Percentiles rank a stretch among this genome's conserved stretches.
phyloP scores from a whole-genome alignment of 1,140 invertebrate species.

The Zaprionus davidi region DNA sequence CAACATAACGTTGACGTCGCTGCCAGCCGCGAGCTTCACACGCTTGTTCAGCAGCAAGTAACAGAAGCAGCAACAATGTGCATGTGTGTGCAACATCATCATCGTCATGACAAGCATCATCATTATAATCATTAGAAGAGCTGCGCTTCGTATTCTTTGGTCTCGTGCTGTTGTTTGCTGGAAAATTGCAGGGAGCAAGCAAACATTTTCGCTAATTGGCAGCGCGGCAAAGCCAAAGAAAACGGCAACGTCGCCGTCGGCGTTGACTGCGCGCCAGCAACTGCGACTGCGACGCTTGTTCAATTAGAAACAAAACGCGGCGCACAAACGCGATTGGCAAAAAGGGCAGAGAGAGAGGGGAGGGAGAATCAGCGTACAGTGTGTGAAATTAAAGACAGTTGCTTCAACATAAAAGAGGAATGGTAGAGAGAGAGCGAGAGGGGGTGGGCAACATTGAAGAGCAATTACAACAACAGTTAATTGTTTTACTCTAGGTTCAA shows the following conservation, averaged over 20 bases:
- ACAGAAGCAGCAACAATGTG: not conserved
- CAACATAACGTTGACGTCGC: conserved; percentile 31
- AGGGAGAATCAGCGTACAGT: conserved; percentile 28
- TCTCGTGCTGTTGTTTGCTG: conserved; percentile 19
- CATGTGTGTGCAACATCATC: not conserved
- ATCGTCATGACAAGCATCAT: not conserved
- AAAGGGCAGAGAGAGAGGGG: not conserved
- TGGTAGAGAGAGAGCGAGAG: not conserved
- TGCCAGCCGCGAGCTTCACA: conserved; percentile 18
- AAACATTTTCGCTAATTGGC: conserved; percentile 56
- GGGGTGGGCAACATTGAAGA: conserved; percentile 11
- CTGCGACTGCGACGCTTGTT: conserved; percentile 50
- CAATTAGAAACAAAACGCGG: conserved; percentile 68
- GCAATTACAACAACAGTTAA: conserved; percentile 32
- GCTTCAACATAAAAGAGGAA: not conserved
- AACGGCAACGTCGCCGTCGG: conserved; percentile 25
- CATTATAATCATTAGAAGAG: conserved; percentile 19
- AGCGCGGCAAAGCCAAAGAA: conserved; percentile 35
- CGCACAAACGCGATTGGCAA: conserved; percentile 17
- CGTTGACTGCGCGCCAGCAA: conserved; percentile 12
- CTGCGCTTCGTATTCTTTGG: conserved; percentile 10
- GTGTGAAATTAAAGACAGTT: conserved; percentile 50
- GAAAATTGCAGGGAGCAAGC: conserved; percentile 37
- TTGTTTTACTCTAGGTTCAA: conserved; percentile 38
- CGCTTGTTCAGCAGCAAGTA: conserved; percentile 7